These are phyloP conservation scores for Malurus cyaneus DNA, from an alignment of 2,113 vertebrate species.

Conservation along the genomic window DNA sequence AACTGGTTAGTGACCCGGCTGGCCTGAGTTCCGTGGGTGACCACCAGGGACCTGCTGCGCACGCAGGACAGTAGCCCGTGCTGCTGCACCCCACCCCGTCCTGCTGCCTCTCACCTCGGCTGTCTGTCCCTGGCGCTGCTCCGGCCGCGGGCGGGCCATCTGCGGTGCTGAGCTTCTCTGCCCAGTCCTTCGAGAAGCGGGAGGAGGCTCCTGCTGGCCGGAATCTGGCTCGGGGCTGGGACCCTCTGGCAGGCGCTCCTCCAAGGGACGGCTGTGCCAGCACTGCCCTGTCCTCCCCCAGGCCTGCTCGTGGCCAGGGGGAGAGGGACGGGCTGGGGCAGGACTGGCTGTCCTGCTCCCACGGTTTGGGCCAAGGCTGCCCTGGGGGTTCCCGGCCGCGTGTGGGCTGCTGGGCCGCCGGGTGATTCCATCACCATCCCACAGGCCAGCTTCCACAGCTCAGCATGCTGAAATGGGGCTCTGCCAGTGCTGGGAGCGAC, in stretches of 20 bases:
- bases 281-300: background rate
- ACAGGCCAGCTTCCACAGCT: background rate
- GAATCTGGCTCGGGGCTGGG: slow-evolving; percentile 16
- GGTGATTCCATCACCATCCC: background rate
- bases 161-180: background rate
- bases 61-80: fast-evolving
- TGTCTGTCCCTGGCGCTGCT: background rate
- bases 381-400: background rate
- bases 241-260: background rate
- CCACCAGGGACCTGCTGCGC: fast-evolving
- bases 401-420: background rate
- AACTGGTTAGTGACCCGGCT: slow-evolving; percentile 7
- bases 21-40: background rate
- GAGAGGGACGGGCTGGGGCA: background rate
- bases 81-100: background rate
- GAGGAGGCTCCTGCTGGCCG: background rate
- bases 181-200: background rate
- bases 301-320: background rate
- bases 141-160: background rate
- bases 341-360: background rate
- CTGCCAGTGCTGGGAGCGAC: background rate
- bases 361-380: background rate
- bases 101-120: background rate
- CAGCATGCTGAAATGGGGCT: background rate
- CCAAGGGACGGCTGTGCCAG: slow-evolving; percentile 14